phyloP scores from a whole-genome alignment of 2,888 invertebrate species.

The Trypoxylon attenuatum region DNA sequence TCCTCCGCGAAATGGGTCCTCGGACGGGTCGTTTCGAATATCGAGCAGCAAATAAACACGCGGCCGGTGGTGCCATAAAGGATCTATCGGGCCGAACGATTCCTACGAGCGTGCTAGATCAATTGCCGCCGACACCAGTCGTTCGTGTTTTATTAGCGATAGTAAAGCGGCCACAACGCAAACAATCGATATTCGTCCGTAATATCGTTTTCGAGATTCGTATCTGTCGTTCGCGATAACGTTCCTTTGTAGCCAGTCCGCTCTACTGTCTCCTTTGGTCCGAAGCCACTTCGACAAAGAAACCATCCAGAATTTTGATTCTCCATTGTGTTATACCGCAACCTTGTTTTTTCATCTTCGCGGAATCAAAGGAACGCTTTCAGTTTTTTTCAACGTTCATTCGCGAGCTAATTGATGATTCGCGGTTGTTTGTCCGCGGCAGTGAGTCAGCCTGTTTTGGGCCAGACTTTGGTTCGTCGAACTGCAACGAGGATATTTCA shows the following conservation, averaged over 20 bases:
- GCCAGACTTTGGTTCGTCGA: too few relatives aligned
- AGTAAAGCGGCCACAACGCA: slow-evolving; percentile 55
- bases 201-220: slow-evolving; percentile 58
- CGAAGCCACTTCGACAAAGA: slow-evolving; percentile 35
- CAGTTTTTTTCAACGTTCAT: slow-evolving; percentile 28
- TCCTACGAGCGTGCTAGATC: slow-evolving; percentile 54
- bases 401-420: slow-evolving; percentile 27
- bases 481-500: too few relatives aligned
- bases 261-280: too few relatives aligned
- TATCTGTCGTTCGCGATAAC: slow-evolving; percentile 58
- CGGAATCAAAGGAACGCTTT: slow-evolving; percentile 28
- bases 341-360: slow-evolving; percentile 14
- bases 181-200: slow-evolving; percentile 61
- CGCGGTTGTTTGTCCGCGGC: not conserved
- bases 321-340: too few relatives aligned
- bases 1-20: too few relatives aligned
- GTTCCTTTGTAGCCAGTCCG: slow-evolving; percentile 44
- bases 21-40: slow-evolving; percentile 31
- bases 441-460: not conserved
- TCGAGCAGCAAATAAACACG: slow-evolving; percentile 25
- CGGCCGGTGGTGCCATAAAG: slow-evolving; percentile 32
- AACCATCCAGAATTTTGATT: too few relatives aligned
- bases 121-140: slow-evolving; percentile 62
- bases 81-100: slow-evolving; percentile 27
- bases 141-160: slow-evolving; percentile 67